Evolutionary conservation across 2,113 vertebrate genomes (phyloP), one percentile per base, ranked within the genome.

Genomic region (Neolamprologus kungweensis): DNA sequence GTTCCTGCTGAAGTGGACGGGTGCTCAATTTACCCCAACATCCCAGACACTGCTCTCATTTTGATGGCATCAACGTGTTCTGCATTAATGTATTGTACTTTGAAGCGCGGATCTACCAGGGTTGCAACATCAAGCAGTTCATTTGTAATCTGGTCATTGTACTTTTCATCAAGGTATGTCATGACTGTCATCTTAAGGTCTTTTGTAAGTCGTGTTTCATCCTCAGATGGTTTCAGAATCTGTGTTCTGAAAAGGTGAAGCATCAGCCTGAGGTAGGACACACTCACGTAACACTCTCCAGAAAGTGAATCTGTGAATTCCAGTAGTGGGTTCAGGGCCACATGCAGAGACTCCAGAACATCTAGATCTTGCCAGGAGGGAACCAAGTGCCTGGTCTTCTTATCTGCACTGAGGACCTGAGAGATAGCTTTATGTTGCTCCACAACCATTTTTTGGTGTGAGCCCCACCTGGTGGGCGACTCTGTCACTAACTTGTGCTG

Each of bases 51-150:
- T 51, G 47, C 47, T 51, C 47, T 51, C 4, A 19, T 51, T 51
- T 51, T 51, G 47, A 19, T 51, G 47, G 47, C 47, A 51, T 51
- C 47, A 51, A 19, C 47, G 4, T 51, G 47, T 51, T 51, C 47
- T 51, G 47, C 47, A 51, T 51, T 51, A 51, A 51, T 51, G 47
- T 51, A 51, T 51, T 51, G 47, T 51, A 51, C 47, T 7, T 51
- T 51, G 0, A 51, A 51, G 4, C 3, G 1, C 2, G 8, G 3
- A 9, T 19, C 47, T 51, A 51, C 4, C 47, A 51, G 17, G 47
- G 47, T 51, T 51, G 47, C 47, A 51, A 51, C 47, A 51, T 19
- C 47, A 51, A 51, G 47, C 17, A 51, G 47, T 51, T 51, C 47
- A 51, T 51, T 51, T 51, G 47, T 51, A 51, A 51, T 51, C 47